These are phyloP conservation scores for Hecatera dysodea DNA, from an alignment of 2,888 invertebrate species.

Conservation along the genomic window DNA sequence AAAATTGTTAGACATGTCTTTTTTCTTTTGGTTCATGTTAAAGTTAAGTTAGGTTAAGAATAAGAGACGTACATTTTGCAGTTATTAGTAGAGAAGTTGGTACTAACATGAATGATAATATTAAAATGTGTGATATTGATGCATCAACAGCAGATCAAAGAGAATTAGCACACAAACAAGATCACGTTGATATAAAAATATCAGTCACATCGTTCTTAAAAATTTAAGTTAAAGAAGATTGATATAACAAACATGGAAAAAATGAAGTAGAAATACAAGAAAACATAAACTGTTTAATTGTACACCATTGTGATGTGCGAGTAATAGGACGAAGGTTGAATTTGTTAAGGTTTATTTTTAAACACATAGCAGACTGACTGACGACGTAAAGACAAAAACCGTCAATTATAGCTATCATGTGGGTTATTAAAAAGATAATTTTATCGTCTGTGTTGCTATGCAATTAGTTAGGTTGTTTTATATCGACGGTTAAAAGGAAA, in stretches of 20 bases:
- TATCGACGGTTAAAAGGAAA: too few species aligned
- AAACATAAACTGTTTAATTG: slow-evolving; percentile 19
- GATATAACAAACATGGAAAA: neutral
- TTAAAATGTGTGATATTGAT: too few species aligned
- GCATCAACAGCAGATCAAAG: too few species aligned
- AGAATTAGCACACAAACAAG: too few species aligned
- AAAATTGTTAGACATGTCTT: too few species aligned
- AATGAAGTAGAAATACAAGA: slow-evolving; percentile 2
- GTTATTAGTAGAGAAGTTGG: too few species aligned
- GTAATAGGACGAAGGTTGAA: slow-evolving; percentile 49
- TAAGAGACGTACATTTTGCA: too few species aligned
- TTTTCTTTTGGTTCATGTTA: too few species aligned
- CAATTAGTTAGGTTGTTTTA: neutral
- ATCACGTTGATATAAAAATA: neutral
- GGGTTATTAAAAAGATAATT: slow-evolving; percentile 12
- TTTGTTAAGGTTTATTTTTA: slow-evolving; percentile 51
- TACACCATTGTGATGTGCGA: slow-evolving; percentile 19
- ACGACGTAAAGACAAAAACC: slow-evolving; percentile 24
- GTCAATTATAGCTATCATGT: neutral
- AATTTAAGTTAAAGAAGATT: neutral
- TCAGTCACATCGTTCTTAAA: too few species aligned
- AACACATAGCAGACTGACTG: slow-evolving; percentile 4
- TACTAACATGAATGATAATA: too few species aligned
- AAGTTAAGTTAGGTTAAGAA: too few species aligned
- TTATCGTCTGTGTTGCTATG: neutral